A percentile compares a stretch with the other conserved stretches of the same genome.
Evolutionary conservation across 2,797 vertebrate genomes (phyloP).

Genomic region (Coregonus sp.): DNA sequence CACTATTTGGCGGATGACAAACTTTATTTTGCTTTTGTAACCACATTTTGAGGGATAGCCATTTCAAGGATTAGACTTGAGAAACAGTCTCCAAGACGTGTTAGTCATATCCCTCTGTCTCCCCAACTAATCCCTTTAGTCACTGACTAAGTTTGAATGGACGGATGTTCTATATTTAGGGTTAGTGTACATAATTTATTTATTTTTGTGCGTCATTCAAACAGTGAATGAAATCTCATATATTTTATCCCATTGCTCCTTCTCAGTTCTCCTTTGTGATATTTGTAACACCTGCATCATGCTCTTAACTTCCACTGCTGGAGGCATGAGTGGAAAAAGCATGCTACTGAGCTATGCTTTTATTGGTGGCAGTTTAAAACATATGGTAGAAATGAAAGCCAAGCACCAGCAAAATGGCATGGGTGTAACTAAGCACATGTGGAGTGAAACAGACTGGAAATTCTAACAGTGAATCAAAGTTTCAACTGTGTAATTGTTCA

Average conservation of each 20-base stretch:
- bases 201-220: background rate
- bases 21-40: background rate
- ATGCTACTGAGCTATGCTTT: slow-evolving; percentile 13
- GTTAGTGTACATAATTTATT: too few species aligned
- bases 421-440: slow-evolving; percentile 13
- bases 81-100: background rate
- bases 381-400: slow-evolving; percentile 41
- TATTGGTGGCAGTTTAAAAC: slow-evolving; percentile 30
- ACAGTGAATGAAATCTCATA: background rate
- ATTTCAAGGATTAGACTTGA: background rate
- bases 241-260: slow-evolving; percentile 1
- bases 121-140: background rate
- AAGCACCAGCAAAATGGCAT: slow-evolving; percentile 19
- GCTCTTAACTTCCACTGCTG: slow-evolving; percentile 15
- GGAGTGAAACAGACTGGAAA: slow-evolving; percentile 28
- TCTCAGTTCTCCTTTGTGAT: slow-evolving; percentile 19
- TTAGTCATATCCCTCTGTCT: background rate
- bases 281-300: slow-evolving; percentile 34
- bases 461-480: slow-evolving; percentile 30
- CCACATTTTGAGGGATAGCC: background rate
- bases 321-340: slow-evolving; percentile 25
- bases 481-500: slow-evolving; percentile 34
- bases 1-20: background rate
- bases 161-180: slow-evolving; percentile 1
- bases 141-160: background rate